Percentiles rank a stretch among this genome's conserved stretches.
Conservation (phyloP, 1,140 invertebrate species). For the Oreohelix idahoensis region DNA sequence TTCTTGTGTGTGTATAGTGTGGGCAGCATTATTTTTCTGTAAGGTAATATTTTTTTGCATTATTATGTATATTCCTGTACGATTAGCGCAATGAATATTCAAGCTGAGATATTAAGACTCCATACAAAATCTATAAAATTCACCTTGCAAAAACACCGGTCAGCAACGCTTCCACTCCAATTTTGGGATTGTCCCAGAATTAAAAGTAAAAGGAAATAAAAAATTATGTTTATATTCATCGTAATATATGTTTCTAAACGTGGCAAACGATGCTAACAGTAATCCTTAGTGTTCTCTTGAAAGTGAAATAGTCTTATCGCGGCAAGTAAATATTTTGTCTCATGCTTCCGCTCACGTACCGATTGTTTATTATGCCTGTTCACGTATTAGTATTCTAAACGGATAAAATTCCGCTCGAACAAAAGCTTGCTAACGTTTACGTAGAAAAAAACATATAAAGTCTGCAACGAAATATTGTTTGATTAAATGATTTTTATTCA, state of each 20-base stretch:
- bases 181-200: neutral
- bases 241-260: neutral
- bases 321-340: neutral
- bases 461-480: no score
- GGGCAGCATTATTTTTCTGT: no score
- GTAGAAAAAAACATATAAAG: no score
- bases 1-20: no score
- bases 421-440: neutral
- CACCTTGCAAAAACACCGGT: conserved; percentile 57
- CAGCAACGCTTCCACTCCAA: conserved; percentile 45
- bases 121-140: no score
- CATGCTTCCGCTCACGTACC: neutral
- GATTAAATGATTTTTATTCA: no score
- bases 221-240: neutral
- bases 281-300: neutral
- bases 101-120: no score
- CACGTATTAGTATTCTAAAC: neutral
- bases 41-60: no score
- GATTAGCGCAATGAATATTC: no score
- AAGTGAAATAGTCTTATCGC: neutral
- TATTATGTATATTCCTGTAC: no score
- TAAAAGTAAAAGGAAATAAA: conserved; percentile 29
- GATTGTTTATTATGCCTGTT: neutral
- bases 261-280: neutral
- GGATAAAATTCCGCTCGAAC: neutral